These are phyloP conservation scores for Nephotettix cincticeps DNA, from an alignment of 1,140 invertebrate genomes.

Conservation along the genomic window DNA sequence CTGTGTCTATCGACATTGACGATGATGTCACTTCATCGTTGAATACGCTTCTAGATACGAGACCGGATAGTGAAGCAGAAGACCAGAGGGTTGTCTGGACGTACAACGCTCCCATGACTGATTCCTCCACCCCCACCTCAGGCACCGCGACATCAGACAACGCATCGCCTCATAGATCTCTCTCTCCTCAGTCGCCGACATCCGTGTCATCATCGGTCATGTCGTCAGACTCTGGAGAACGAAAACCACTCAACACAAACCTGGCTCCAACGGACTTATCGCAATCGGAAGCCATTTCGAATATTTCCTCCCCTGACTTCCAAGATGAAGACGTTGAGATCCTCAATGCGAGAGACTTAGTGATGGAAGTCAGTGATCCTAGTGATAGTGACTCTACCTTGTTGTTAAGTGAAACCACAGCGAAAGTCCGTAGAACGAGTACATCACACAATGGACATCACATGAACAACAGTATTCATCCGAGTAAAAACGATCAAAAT, in stretches of 20 bases:
- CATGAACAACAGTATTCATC: constrained; percentile 24
- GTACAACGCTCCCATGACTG: constrained; percentile 71
- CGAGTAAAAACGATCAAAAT: constrained; percentile 42
- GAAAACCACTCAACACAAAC: constrained; percentile 38
- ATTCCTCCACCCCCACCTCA: constrained; percentile 18
- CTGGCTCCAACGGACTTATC: constrained; percentile 35
- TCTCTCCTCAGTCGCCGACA: constrained; percentile 76
- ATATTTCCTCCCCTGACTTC: constrained; percentile 84
- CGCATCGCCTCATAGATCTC: constrained; percentile 54
- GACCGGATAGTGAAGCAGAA: constrained; percentile 43
- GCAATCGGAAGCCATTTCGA: constrained; percentile 76
- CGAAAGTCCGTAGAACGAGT: constrained; percentile 44
- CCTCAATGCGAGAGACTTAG: constrained; percentile 62
- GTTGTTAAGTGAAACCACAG: constrained; percentile 45
- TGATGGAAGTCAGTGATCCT: constrained; percentile 81
- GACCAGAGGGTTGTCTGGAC: constrained; percentile 81
- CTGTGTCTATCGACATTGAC: constrained; percentile 87
- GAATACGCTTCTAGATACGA: constrained; percentile 84
- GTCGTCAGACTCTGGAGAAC: constrained; percentile 64
- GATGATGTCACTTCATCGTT: constrained; percentile 90
- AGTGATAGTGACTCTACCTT: constrained; percentile 77
- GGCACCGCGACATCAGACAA: constrained; percentile 43
- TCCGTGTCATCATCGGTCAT: constrained; percentile 83
- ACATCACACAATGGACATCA: constrained; percentile 18
- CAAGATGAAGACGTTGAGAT: constrained; percentile 70